Conservation (phyloP, 1,140 invertebrate species). For the Lineus longissimus region DNA sequence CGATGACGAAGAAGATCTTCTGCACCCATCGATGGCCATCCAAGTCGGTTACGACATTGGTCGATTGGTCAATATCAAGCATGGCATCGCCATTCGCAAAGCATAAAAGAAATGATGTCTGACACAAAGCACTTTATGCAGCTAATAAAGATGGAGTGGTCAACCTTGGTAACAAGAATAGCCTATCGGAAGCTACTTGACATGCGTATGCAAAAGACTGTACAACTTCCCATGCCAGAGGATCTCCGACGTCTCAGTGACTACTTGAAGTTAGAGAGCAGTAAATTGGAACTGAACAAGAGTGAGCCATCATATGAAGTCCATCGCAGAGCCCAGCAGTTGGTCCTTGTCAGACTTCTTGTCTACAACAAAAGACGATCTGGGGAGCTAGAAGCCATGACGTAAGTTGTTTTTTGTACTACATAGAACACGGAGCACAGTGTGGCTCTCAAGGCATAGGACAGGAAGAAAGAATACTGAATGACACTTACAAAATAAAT, state of each 20-base stretch:
- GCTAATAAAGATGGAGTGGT: conserved; percentile 1
- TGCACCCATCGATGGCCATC: too few relatives aligned
- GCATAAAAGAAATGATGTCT: not conserved
- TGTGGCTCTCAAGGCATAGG: too few relatives aligned
- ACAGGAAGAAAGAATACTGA: too few relatives aligned
- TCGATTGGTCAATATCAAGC: too few relatives aligned
- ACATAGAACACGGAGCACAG: too few relatives aligned
- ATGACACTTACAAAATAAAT: too few relatives aligned
- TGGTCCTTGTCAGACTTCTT: not conserved
- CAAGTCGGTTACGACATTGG: too few relatives aligned
- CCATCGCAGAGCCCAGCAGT: not conserved
- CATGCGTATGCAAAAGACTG: not conserved
- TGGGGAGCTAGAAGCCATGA: not conserved
- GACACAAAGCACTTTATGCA: not conserved
- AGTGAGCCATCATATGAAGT: not conserved
- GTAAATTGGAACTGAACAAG: not conserved
- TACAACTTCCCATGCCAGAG: not conserved
- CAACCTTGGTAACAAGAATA: not conserved
- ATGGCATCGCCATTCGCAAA: not conserved
- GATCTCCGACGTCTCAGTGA: not conserved
- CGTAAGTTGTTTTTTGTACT: not conserved
- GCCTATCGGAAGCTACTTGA: not conserved
- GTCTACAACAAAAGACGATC: not conserved
- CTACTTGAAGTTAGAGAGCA: not conserved
- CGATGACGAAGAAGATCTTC: too few relatives aligned